phyloP scores from a whole-genome alignment of 35 echinoderm and acorn worm genomes.

The Apostichopus parvimensis region DNA sequence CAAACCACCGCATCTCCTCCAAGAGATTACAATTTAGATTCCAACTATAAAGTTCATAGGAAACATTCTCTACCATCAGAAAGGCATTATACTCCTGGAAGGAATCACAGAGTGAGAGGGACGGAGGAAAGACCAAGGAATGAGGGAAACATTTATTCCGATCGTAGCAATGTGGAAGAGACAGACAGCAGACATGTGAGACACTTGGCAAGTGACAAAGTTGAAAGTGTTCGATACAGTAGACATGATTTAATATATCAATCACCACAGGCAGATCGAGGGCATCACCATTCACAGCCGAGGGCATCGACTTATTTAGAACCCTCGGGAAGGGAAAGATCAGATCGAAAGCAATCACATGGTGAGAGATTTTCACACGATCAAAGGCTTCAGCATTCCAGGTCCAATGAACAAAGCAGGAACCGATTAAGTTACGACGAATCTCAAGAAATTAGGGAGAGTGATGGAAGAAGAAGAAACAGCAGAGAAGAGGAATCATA shows the following conservation, averaged over 20 bases:
- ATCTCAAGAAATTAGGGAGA: background rate
- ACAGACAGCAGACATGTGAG: background rate
- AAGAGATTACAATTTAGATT: background rate
- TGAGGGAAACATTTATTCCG: background rate
- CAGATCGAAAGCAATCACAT: background rate
- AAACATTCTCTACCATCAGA: background rate
- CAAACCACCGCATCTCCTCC: background rate
- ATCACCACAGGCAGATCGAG: background rate
- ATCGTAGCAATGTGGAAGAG: background rate
- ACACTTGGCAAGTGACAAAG: background rate
- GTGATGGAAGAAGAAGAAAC: background rate
- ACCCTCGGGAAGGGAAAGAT: too few relatives aligned
- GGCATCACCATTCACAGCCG: background rate
- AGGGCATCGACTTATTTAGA: background rate
- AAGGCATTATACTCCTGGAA: slow-evolving; percentile 3
- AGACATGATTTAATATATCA: background rate
- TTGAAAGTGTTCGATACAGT: background rate
- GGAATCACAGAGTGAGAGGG: background rate
- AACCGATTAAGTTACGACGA: background rate
- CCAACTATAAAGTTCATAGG: background rate
- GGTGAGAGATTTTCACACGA: background rate
- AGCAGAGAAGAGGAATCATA: background rate
- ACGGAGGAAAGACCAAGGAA: background rate
- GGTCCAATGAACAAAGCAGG: background rate
- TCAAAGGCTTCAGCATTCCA: background rate